Evolutionary conservation across 2,888 invertebrate genomes (phyloP).

Genomic region (Drosophila diplacantha): DNA sequence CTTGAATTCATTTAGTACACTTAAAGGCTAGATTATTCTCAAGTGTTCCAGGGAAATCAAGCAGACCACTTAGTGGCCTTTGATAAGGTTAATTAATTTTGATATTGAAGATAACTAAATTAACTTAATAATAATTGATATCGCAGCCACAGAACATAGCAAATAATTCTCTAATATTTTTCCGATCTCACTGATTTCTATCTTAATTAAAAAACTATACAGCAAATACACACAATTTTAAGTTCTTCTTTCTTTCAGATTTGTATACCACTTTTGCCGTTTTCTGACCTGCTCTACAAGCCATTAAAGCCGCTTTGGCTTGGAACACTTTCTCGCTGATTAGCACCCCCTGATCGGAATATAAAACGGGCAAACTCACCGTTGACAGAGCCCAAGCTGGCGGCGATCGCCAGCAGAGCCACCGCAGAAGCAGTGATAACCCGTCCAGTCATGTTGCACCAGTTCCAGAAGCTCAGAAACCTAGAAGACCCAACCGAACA

Average conservation of each 20-base stretch:
- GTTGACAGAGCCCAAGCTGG: conserved; percentile 41
- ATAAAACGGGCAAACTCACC: conserved; percentile 49
- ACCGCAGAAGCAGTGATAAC: conserved; percentile 34
- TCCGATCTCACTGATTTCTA: background rate
- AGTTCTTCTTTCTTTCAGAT: background rate
- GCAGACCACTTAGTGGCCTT: conserved; percentile 11
- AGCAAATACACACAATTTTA: background rate
- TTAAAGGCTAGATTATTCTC: no score
- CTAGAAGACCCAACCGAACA: conserved; percentile 39
- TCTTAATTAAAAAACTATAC: background rate
- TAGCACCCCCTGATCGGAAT: conserved; percentile 34
- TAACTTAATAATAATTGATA: background rate
- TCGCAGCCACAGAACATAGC: background rate
- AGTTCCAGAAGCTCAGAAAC: conserved; percentile 13
- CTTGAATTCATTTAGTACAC: no score
- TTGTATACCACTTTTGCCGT: background rate
- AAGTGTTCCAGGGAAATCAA: no score
- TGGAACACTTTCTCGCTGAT: conserved; percentile 41
- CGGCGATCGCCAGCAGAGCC: conserved; percentile 43
- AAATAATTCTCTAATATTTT: background rate
- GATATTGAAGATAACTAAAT: conserved; percentile 6
- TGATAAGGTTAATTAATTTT: conserved; percentile 24
- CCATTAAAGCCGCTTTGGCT: background rate
- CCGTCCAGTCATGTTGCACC: conserved; percentile 49
- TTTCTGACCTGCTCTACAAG: conserved; percentile 17